These are phyloP conservation scores for Pungitius pungitius DNA, from an alignment of 2,113 vertebrate genomes.

Conservation along the genomic window DNA sequence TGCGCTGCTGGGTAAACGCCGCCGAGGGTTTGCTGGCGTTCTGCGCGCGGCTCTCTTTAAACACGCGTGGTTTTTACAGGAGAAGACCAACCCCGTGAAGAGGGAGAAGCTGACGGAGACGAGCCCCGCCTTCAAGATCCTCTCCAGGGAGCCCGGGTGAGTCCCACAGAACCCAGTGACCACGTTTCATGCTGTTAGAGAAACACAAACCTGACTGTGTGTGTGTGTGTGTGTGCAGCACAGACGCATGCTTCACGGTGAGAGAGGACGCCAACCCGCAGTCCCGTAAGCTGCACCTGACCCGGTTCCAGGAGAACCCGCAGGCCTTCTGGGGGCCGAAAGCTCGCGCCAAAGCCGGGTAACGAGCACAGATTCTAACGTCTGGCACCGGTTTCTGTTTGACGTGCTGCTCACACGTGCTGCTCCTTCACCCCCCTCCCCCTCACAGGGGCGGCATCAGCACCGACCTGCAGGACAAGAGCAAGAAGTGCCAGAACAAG, in stretches of 20 bases:
- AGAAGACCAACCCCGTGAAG: slow-evolving; percentile 87
- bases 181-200: no score
- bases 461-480: slow-evolving; percentile 79
- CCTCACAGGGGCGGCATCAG: slow-evolving; percentile 65
- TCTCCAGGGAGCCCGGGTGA: slow-evolving; percentile 85
- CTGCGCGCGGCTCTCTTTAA: no score
- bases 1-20: slow-evolving; percentile 90
- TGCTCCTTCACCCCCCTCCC: background rate
- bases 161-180: background rate
- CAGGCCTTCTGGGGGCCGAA: slow-evolving; percentile 94
- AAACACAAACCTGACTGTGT: background rate
- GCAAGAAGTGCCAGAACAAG: slow-evolving; percentile 86
- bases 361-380: slow-evolving; percentile 23
- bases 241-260: slow-evolving; percentile 87
- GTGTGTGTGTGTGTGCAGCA: slow-evolving; percentile 62
- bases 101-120: slow-evolving; percentile 85
- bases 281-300: slow-evolving; percentile 87
- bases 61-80: slow-evolving; percentile 69
- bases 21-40: background rate
- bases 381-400: no score
- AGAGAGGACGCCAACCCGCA: slow-evolving; percentile 91
- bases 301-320: slow-evolving; percentile 91
- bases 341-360: slow-evolving; percentile 87
- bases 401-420: background rate
- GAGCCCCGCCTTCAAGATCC: slow-evolving; percentile 87